Base-by-base conservation (phyloP, 2,797 vertebrate species). In the Selene dorsalis region DNA sequence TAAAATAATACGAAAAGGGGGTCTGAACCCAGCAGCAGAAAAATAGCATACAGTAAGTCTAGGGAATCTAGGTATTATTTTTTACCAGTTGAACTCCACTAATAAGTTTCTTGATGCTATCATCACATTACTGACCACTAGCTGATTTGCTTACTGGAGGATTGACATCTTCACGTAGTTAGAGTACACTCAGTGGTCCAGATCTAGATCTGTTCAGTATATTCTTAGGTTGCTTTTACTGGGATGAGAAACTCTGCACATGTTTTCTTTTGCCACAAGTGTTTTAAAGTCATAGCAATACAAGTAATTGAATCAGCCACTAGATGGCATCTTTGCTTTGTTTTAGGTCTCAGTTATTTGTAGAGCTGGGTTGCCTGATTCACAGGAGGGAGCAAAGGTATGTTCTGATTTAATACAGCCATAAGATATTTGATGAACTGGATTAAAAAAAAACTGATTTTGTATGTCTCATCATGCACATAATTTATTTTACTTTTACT, bases 61-160 rank as follows among this genome's bases (percentile, higher is more conserved):
- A n/a, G n/a, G 38, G 17, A 77, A 53, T 75, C 63, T 63, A 10
- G 48, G 64, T 61, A 56, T 75, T 86, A 26, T 85, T 75, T 82
- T 77, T 73, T 79, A 55, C 68, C 62, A 11, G 52, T 39, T 88
- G 75, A 79, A 80, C 77, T 59, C 64, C 73, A 75, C 57, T 66
- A 62, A 75, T n/a, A 24, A 69, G 71, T 85, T 81, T 75, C 50
- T 73, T 77, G 69, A 82, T 81, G 78, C 68, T 50, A 35, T 85
- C 61, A 73, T 70, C 47, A 57, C 8, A 1, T 65, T 68, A 53
- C 14, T 87, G 87, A 83, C 90, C 90, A 88, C n/a, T 47, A 57
- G 69, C 75, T 92, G 87, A 92, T 91, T 89, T 88, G 85, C 82
- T 89, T 89, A 91, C 66, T 72, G 62, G 55, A 69, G 71, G 16